Percentiles rank a stretch among this genome's conserved stretches.
Evolutionary conservation across 2,888 invertebrate species (phyloP).

Genomic region (Drosophila algonquin): DNA sequence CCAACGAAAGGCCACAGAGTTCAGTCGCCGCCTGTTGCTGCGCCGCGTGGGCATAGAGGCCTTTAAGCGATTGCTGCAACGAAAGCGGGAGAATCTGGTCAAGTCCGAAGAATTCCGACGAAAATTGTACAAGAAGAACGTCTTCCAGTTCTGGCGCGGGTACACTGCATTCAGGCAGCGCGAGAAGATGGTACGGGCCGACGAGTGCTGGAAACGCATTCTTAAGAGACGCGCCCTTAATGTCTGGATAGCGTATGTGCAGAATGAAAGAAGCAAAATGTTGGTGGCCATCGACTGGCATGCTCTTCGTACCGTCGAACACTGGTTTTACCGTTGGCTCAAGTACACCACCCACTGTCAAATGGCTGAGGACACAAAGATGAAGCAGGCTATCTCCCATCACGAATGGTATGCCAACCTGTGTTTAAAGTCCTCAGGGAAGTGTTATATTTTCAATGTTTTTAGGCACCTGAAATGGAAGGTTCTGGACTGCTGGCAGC

Average conservation of each 20-base stretch:
- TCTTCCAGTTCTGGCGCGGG: slow-evolving; percentile 85
- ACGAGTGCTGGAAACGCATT: slow-evolving; percentile 85
- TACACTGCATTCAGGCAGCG: slow-evolving; percentile 85
- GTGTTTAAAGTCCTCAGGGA: not conserved
- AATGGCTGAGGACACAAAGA: slow-evolving; percentile 85
- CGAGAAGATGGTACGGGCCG: slow-evolving; percentile 86
- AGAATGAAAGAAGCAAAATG: slow-evolving; percentile 84
- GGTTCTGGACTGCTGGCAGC: slow-evolving; percentile 87
- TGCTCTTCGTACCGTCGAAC: slow-evolving; percentile 86
- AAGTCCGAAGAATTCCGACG: slow-evolving; percentile 85
- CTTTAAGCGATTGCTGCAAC: slow-evolving; percentile 81
- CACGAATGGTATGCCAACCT: slow-evolving; percentile 80
- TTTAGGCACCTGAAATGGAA: slow-evolving; percentile 84
- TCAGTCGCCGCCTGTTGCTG: slow-evolving; percentile 82
- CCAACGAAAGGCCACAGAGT: slow-evolving; percentile 83
- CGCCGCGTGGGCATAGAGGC: slow-evolving; percentile 80
- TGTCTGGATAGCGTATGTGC: slow-evolving; percentile 83
- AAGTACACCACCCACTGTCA: slow-evolving; percentile 84
- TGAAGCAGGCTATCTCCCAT: slow-evolving; percentile 82
- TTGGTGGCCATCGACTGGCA: slow-evolving; percentile 90
- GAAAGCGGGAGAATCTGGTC: slow-evolving; percentile 81
- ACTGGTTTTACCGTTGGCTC: slow-evolving; percentile 85
- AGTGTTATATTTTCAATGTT: not conserved
- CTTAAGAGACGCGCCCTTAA: slow-evolving; percentile 84
- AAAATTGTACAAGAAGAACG: slow-evolving; percentile 85